phyloP scores from a whole-genome alignment of 2,113 vertebrate species.

The Triplophysa rosa region DNA sequence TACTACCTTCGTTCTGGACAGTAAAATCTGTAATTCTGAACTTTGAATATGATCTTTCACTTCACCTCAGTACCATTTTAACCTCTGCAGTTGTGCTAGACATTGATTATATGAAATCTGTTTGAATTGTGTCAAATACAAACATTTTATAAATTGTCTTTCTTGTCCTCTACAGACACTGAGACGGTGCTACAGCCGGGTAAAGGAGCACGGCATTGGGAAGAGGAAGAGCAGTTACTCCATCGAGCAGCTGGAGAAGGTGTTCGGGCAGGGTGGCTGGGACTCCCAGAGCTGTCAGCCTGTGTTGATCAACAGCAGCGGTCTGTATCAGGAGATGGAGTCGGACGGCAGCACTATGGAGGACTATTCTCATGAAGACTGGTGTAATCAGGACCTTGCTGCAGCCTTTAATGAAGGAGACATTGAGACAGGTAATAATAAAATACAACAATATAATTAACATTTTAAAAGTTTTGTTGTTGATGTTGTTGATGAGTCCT shows the following conservation, averaged over 20 bases:
- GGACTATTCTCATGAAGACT: slow-evolving; percentile 96
- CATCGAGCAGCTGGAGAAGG: slow-evolving; percentile 97
- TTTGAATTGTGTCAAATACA: no score
- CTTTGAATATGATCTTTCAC: no score
- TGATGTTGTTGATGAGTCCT: no score
- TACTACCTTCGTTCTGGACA: no score
- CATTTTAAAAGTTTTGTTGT: background rate
- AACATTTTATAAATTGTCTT: slow-evolving; percentile 14
- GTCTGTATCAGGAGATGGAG: slow-evolving; percentile 97
- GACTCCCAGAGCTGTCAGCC: slow-evolving; percentile 96
- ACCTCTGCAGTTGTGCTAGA: no score
- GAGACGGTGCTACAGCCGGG: slow-evolving; percentile 96
- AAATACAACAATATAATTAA: background rate
- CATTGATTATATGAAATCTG: no score
- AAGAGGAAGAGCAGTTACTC: slow-evolving; percentile 99
- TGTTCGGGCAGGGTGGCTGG: slow-evolving; percentile 98
- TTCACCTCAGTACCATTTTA: no score
- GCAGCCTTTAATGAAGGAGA: slow-evolving; percentile 91
- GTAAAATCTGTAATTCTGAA: no score
- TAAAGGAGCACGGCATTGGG: slow-evolving; percentile 96
- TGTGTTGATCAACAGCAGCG: slow-evolving; percentile 97
- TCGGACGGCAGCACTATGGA: slow-evolving; percentile 96
- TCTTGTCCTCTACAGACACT: slow-evolving; percentile 79
- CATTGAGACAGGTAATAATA: slow-evolving; percentile 83
- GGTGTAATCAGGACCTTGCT: slow-evolving; percentile 95